Evolutionary conservation across 2,113 vertebrate species (phyloP), one percentile per base, ranked within the genome.

Genomic region (Spheniscus mendiculus): DNA sequence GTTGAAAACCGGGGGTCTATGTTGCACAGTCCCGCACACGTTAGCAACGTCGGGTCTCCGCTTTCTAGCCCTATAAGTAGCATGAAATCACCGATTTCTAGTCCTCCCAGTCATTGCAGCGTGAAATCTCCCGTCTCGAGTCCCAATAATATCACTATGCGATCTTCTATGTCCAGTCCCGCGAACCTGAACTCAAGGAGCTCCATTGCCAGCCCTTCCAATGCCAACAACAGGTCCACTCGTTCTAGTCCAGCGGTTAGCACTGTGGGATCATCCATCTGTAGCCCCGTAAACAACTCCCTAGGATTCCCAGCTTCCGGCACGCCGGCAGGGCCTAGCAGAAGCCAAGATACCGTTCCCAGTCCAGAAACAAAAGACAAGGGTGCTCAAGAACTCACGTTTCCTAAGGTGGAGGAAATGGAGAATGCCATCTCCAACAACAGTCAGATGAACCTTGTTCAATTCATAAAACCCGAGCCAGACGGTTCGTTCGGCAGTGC

Each of bases 31-130:
- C 99, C 99, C 1, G 98, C 98, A 1, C 99, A 99, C 4, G 97
- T 99, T 45, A 99, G 99, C 98, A 99, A 98, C 1, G 98, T 99
- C 29, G 99, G 99, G 36, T 99, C 99, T 55, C 99, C 99, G 4
- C 98, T 99, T 74, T 99, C 99, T 73, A 99, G 99, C 95, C 99
- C 99, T 4, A 97, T 99, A 88, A 99, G 99, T 97, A 98, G 99
- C 97, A 99, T 99, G 99, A 99, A 99, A 93, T 99, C 99, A 6
- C 99, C 99, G 1, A 99, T 99, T 96, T 99, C 99, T 96, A 99
- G 99, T 81, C 99, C 99, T 53, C 99, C 99, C 52, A 99, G 99
- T 84, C 99, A 99, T 86, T 98, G 99, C 94, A 99, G 99, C 3
- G 99, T 99, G 65, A 99, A 99, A 93, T 99, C 99, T 56, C 99